Percentiles rank a stretch among this genome's conserved stretches.
phyloP scores from a whole-genome alignment of 2,113 vertebrate genomes.

The Nesoenas mayeri region DNA sequence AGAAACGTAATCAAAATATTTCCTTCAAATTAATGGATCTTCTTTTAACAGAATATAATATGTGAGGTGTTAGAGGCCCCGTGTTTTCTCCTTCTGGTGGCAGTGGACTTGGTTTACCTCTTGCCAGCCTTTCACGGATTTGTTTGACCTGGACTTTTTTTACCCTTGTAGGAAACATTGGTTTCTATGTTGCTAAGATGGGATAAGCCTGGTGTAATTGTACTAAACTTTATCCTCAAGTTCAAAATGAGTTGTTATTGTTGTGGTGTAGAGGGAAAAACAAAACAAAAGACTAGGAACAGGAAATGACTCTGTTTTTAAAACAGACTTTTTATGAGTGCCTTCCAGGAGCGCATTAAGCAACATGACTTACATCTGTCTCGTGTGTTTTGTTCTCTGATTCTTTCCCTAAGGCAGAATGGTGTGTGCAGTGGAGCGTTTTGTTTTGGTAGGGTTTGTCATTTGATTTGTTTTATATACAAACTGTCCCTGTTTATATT shows the following conservation, averaged over 20 bases:
- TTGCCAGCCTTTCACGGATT: neutral
- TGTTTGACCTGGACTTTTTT: neutral
- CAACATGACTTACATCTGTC: conserved; percentile 2
- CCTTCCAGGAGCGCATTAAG: neutral
- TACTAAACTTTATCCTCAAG: neutral
- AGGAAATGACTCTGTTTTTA: neutral
- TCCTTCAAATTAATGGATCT: neutral
- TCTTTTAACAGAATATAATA: neutral
- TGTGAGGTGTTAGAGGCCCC: neutral
- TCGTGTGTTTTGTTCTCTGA: neutral
- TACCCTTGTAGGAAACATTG: neutral
- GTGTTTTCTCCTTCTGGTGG: neutral
- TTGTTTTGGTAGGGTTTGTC: neutral
- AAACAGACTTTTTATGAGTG: neutral
- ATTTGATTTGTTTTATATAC: neutral
- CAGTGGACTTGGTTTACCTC: neutral
- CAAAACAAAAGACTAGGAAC: neutral
- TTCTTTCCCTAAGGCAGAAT: neutral
- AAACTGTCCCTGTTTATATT: neutral
- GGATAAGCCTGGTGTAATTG: neutral
- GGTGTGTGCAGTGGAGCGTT: neutral
- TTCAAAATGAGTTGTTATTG: neutral
- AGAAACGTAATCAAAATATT: neutral
- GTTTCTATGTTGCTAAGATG: neutral
- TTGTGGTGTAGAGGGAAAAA: neutral